phyloP scores from a whole-genome alignment of 2,888 invertebrate genomes.

The Chironomus riparius region DNA sequence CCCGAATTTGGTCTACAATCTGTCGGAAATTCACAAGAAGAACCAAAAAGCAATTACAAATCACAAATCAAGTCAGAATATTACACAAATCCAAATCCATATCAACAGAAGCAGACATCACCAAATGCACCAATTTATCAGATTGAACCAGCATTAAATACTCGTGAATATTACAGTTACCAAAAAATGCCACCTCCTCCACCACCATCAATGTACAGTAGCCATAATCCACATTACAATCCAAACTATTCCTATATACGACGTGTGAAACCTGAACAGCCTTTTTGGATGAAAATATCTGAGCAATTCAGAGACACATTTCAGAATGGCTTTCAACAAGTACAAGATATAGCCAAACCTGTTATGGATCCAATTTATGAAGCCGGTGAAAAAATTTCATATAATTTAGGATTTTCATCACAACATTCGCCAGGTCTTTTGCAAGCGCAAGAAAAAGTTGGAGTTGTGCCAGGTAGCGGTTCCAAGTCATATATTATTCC shows the following conservation, averaged over 20 bases:
- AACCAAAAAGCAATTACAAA: constrained; percentile 29
- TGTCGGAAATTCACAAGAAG: constrained; percentile 38
- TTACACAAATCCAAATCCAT: constrained; percentile 30
- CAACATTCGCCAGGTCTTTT: constrained; percentile 28
- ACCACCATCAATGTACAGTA: constrained; percentile 35
- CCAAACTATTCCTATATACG: constrained; percentile 50
- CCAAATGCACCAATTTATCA: constrained; percentile 26
- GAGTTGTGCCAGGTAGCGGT: constrained; percentile 40
- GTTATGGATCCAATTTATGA: constrained; percentile 66
- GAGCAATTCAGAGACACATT: constrained; percentile 64
- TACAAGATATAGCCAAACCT: constrained; percentile 45
- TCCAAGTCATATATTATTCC: constrained; percentile 57
- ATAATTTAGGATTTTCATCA: constrained; percentile 58
- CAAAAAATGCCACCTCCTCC: constrained; percentile 44
- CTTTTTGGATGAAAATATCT: constrained; percentile 64
- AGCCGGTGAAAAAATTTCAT: constrained; percentile 69
- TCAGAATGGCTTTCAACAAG: constrained; percentile 58
- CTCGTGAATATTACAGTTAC: constrained; percentile 25
- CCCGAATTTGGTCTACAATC: constrained; percentile 71
- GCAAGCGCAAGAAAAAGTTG: constrained; percentile 54
- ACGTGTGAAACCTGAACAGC: constrained; percentile 49
- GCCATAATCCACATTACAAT: constrained; percentile 36
- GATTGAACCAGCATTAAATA: constrained; percentile 34
- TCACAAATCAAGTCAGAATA: constrained; percentile 30
- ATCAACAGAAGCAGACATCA: constrained; percentile 8